phyloP scores from a whole-genome alignment of 2,113 vertebrate species.

The Ictalurus furcatus region DNA sequence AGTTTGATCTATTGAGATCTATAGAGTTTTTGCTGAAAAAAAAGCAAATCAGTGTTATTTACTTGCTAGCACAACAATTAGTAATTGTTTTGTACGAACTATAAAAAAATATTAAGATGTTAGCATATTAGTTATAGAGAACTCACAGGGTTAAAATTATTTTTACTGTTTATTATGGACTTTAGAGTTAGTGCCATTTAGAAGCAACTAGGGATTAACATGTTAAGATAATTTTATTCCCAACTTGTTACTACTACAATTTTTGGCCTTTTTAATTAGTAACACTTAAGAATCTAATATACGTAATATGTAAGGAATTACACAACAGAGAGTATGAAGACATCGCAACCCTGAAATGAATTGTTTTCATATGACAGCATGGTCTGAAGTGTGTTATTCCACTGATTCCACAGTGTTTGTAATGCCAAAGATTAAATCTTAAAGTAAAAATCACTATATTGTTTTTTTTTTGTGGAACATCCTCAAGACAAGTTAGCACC shows the following conservation, averaged over 20 bases:
- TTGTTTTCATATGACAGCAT: neutral
- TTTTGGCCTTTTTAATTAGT: no score
- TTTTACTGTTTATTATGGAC: neutral
- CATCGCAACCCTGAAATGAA: neutral
- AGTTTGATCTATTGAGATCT: no score
- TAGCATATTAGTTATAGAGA: neutral
- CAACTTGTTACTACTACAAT: neutral
- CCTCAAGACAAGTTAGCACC: neutral
- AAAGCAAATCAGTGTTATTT: no score
- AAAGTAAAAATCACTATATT: no score
- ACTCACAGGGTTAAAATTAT: neutral
- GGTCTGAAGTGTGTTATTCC: neutral
- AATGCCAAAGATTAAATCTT: neutral
- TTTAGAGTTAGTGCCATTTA: neutral
- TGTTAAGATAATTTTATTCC: no score
- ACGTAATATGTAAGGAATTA: neutral
- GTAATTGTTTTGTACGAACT: neutral
- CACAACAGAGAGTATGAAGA: neutral
- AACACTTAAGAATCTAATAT: neutral
- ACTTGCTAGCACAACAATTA: neutral
- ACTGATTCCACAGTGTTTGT: neutral
- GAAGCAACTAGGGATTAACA: neutral
- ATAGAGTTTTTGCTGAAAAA: no score
- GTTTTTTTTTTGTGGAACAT: neutral
- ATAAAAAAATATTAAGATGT: neutral